These are phyloP conservation scores for Hypselothyrea guttata DNA, from an alignment of 2,888 invertebrate species.

Conservation along the genomic window DNA sequence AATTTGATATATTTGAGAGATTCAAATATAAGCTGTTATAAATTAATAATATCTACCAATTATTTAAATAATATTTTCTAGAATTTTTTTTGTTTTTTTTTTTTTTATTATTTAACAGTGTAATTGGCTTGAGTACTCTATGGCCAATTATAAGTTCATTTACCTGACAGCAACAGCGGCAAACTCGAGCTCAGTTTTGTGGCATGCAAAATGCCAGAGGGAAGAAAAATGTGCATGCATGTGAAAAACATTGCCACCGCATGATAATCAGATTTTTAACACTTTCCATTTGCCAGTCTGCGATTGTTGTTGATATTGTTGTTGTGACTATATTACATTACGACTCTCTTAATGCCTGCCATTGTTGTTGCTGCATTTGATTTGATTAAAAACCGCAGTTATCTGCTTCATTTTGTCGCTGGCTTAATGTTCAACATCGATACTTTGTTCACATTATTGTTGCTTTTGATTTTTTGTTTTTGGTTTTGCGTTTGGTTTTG, in stretches of 20 bases:
- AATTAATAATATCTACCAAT: too few relatives aligned
- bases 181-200: constrained; percentile 21
- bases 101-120: constrained; percentile 12
- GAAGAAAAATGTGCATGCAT: constrained; percentile 69
- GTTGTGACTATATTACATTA: constrained; percentile 52
- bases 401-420: constrained; percentile 74
- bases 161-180: constrained; percentile 50
- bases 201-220: constrained; percentile 63
- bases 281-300: constrained; percentile 67
- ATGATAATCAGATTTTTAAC: constrained; percentile 77
- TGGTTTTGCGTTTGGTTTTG: constrained; percentile 6
- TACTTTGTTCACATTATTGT: constrained; percentile 54
- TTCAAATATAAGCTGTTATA: too few relatives aligned
- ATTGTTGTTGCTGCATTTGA: constrained; percentile 60
- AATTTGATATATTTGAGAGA: too few relatives aligned
- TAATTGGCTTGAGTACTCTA: constrained; percentile 40
- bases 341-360: constrained; percentile 7
- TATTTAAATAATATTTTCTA: too few relatives aligned
- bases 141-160: constrained; percentile 76
- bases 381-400: constrained; percentile 77
- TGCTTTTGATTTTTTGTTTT: constrained; percentile 25
- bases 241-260: constrained; percentile 71
- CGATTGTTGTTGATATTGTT: constrained; percentile 23
- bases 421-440: constrained; percentile 62
- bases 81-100: constrained; percentile 17